phyloP scores from a whole-genome alignment of 2,113 vertebrate genomes.

The Oreotrochilus melanogaster region DNA sequence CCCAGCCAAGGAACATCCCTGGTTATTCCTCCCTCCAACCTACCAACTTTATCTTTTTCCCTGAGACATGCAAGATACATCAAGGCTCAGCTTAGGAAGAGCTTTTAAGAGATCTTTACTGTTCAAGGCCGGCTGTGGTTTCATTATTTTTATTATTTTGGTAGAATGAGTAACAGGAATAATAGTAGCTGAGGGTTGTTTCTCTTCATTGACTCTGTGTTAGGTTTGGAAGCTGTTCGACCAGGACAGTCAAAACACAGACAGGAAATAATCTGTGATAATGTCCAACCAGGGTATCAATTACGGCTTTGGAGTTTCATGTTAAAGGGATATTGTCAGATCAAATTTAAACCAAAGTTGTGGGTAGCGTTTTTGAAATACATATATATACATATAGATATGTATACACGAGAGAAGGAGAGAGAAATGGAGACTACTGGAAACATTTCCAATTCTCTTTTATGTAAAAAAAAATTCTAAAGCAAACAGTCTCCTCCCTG shows the following conservation, averaged over 20 bases:
- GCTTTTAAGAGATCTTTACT: conserved; percentile 57
- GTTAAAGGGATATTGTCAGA: conserved; percentile 70
- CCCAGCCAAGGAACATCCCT: conserved; percentile 3
- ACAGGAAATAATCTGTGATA: conserved; percentile 77
- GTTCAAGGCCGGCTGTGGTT: conserved; percentile 64
- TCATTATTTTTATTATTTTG: conserved; percentile 75
- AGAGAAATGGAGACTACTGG: conserved; percentile 11
- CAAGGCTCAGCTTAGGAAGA: conserved; percentile 17
- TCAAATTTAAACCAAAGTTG: conserved; percentile 65
- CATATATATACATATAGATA: conserved; percentile 4
- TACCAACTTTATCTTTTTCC: neutral
- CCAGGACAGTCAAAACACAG: conserved; percentile 79
- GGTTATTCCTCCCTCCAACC: conserved; percentile 8
- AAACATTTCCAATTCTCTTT: conserved; percentile 18
- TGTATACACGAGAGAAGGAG: neutral
- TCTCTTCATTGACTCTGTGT: conserved; percentile 72
- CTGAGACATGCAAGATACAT: conserved; percentile 7
- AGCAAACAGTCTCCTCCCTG: conserved; percentile 34
- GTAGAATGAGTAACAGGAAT: conserved; percentile 73
- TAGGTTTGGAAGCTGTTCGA: conserved; percentile 73
- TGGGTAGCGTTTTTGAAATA: conserved; percentile 1
- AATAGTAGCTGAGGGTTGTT: conserved; percentile 74
- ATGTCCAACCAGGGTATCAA: conserved; percentile 72
- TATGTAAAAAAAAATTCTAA: neutral
- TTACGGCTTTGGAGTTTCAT: conserved; percentile 63